These are phyloP conservation scores for Aplysia californica DNA, from an alignment of 1,140 invertebrate genomes.

Conservation along the genomic window DNA sequence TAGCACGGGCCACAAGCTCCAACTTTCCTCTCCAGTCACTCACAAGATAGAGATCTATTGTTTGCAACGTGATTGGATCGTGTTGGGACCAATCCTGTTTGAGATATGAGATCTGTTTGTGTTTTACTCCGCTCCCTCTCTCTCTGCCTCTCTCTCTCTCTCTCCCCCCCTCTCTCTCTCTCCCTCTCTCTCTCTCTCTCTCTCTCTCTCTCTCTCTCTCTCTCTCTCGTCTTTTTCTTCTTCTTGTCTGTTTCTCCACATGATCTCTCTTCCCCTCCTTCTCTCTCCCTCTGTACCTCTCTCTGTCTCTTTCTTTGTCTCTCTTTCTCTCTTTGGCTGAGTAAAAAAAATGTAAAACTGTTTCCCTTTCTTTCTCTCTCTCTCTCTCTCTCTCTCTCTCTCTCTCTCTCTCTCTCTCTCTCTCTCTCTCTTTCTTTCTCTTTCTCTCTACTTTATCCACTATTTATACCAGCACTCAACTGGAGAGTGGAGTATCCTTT, in stretches of 20 bases:
- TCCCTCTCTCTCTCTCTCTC: background rate
- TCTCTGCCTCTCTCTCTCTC: conserved; percentile 8
- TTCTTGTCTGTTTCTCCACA: too few relatives aligned
- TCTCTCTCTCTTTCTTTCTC: conserved; percentile 4
- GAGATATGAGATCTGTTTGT: too few relatives aligned
- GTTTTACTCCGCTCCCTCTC: background rate
- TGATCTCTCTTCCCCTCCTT: too few relatives aligned
- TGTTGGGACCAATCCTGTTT: background rate
- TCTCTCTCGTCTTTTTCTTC: too few relatives aligned
- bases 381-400: background rate
- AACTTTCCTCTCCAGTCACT: background rate
- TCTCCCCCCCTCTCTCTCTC: background rate
- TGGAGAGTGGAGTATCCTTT: background rate
- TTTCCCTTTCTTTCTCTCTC: background rate
- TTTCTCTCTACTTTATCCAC: background rate
- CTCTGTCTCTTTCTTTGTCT: too few relatives aligned
- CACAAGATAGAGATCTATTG: background rate
- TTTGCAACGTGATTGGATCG: background rate
- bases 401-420: conserved; percentile 3
- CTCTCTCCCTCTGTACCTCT: too few relatives aligned
- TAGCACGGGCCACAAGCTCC: background rate
- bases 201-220: background rate
- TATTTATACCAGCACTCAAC: background rate
- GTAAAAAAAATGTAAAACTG: too few relatives aligned
- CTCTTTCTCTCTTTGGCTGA: too few relatives aligned